Percentiles rank a stretch among this genome's conserved stretches.
phyloP scores from a whole-genome alignment of 2,797 vertebrate genomes.

The Ciconia nigra region DNA sequence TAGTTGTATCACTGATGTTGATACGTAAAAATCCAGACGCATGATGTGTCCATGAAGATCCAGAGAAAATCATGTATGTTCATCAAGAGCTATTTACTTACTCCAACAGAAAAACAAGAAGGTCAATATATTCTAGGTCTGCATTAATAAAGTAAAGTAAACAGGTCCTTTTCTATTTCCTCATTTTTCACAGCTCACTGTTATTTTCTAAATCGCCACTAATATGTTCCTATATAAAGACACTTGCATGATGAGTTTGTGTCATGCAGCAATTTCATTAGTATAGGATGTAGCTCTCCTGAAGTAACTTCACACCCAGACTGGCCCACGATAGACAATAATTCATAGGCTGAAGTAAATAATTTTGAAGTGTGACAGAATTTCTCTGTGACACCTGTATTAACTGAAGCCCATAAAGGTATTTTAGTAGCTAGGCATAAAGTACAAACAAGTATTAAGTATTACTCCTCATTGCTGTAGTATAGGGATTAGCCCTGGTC shows the following conservation, averaged over 20 bases:
- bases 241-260: neutral
- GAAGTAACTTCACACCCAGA: neutral
- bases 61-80: neutral
- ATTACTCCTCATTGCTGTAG: neutral
- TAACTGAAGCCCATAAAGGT: neutral
- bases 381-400: neutral
- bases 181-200: neutral
- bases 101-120: neutral
- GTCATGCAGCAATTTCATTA: neutral
- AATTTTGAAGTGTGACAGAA: neutral
- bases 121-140: neutral
- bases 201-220: neutral
- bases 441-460: neutral
- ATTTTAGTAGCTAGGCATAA: neutral
- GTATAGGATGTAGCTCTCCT: neutral
- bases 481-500: neutral
- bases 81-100: neutral
- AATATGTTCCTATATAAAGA: neutral
- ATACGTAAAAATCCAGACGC: neutral
- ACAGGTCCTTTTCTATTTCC: neutral
- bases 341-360: neutral
- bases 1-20: neutral
- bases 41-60: neutral
- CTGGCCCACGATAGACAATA: neutral
- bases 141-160: neutral